A percentile compares a stretch with the other conserved stretches of the same genome.
Evolutionary conservation across 2,797 vertebrate genomes (phyloP).

Genomic region (Atherinosoma microstoma): DNA sequence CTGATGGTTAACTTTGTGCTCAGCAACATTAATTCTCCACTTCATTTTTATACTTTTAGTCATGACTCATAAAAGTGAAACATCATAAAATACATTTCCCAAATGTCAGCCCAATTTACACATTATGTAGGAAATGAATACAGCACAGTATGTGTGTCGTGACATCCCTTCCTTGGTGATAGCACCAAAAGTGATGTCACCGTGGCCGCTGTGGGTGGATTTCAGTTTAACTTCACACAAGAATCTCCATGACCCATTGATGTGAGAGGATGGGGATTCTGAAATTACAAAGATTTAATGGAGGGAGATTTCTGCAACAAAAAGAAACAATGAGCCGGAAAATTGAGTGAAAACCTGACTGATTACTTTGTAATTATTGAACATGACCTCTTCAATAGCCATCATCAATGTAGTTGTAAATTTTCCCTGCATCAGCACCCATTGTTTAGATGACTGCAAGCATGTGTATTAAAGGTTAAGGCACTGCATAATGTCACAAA

Average conservation of each 20-base stretch:
- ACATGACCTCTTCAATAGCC: not conserved
- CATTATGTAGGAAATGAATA: slow-evolving; percentile 3
- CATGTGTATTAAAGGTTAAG: not conserved
- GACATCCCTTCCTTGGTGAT: not conserved
- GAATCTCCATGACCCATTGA: not conserved
- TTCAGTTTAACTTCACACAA: not conserved
- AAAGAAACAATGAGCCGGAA: not conserved
- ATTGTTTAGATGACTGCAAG: not conserved
- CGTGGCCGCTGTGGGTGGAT: not conserved
- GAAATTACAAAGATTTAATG: not conserved
- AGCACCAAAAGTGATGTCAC: not conserved
- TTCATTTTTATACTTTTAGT: slow-evolving; percentile 43
- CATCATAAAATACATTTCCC: slow-evolving; percentile 30
- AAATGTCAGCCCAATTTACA: slow-evolving; percentile 11
- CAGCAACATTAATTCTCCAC: slow-evolving; percentile 39
- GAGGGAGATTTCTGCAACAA: not conserved
- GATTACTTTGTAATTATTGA: not conserved
- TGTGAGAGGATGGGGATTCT: not conserved
- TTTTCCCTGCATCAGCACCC: not conserved
- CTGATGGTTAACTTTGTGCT: slow-evolving; percentile 47
- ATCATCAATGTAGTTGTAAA: not conserved
- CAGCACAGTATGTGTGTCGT: not conserved
- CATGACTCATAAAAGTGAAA: slow-evolving; percentile 35
- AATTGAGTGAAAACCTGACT: not conserved
- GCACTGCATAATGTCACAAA: not conserved